phyloP scores from a whole-genome alignment of 2,797 vertebrate genomes.

The Hipposideros larvatus region DNA sequence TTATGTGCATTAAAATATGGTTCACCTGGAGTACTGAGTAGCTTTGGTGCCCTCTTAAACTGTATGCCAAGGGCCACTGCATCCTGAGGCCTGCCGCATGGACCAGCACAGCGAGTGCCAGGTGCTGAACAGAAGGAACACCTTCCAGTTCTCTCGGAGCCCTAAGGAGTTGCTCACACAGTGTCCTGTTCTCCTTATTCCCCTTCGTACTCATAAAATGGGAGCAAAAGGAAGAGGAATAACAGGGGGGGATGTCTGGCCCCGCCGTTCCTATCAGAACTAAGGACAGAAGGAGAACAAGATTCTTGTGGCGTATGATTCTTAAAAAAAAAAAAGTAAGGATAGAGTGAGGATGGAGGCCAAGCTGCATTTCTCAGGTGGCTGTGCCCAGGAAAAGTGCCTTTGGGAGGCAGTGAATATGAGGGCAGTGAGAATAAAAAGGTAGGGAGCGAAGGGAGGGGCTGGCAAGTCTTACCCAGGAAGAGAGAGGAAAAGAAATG shows the following conservation, averaged over 20 bases:
- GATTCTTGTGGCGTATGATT: neutral
- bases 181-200: neutral
- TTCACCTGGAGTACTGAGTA: neutral
- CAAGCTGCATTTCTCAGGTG: neutral
- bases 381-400: no score
- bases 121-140: fast-evolving
- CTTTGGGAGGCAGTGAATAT: fast-evolving
- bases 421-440: fast-evolving
- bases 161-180: neutral
- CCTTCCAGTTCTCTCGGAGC: neutral
- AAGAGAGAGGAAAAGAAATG: fast-evolving
- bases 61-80: fast-evolving
- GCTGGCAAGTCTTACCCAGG: fast-evolving
- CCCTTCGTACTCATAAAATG: fast-evolving
- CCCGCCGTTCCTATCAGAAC: neutral
- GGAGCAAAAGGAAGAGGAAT: no score
- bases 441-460: fast-evolving
- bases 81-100: neutral
- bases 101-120: fast-evolving
- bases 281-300: neutral
- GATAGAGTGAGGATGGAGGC: neutral
- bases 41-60: neutral
- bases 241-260: no score
- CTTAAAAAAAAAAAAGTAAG: neutral
- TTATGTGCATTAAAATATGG: neutral